A percentile compares a stretch with the other conserved stretches of the same genome.
phyloP scores from a whole-genome alignment of 1,140 invertebrate genomes.

The Philopotamus ludificatus region DNA sequence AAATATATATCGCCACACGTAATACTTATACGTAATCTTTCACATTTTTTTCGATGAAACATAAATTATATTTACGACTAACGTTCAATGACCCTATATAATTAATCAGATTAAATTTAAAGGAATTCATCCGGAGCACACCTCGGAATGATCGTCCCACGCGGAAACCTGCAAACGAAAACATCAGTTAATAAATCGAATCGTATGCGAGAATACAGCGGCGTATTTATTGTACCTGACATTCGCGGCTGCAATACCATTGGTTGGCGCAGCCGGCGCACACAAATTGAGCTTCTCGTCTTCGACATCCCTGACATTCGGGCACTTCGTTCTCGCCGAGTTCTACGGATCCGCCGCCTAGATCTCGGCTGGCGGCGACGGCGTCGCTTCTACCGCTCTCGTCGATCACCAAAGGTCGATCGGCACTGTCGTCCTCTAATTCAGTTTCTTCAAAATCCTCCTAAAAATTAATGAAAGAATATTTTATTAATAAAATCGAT shows the following conservation, averaged over 20 bases:
- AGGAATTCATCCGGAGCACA: constrained; percentile 66
- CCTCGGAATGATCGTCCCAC: constrained; percentile 83
- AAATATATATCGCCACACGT: no score
- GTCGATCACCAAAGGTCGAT: constrained; percentile 64
- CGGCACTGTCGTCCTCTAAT: constrained; percentile 55
- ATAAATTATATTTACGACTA: no score
- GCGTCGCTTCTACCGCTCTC: constrained; percentile 58
- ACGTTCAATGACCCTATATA: no score
- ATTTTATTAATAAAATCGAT: no score
- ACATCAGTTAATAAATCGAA: background rate
- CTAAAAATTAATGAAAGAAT: constrained; percentile 48
- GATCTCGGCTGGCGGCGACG: constrained; percentile 41
- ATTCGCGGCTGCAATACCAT: constrained; percentile 87
- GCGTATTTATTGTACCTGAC: constrained; percentile 65
- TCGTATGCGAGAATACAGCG: background rate
- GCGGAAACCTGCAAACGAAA: constrained; percentile 66
- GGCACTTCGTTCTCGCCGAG: constrained; percentile 58
- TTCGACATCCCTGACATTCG: constrained; percentile 77
- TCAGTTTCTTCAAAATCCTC: constrained; percentile 63
- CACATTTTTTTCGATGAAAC: no score
- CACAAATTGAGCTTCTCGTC: constrained; percentile 76
- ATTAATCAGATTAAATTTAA: background rate
- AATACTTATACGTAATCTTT: no score
- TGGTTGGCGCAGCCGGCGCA: constrained; percentile 85
- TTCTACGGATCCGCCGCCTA: constrained; percentile 45